These are phyloP conservation scores for Megalops atlanticus DNA, from an alignment of 2,113 vertebrate species.

Conservation along the genomic window DNA sequence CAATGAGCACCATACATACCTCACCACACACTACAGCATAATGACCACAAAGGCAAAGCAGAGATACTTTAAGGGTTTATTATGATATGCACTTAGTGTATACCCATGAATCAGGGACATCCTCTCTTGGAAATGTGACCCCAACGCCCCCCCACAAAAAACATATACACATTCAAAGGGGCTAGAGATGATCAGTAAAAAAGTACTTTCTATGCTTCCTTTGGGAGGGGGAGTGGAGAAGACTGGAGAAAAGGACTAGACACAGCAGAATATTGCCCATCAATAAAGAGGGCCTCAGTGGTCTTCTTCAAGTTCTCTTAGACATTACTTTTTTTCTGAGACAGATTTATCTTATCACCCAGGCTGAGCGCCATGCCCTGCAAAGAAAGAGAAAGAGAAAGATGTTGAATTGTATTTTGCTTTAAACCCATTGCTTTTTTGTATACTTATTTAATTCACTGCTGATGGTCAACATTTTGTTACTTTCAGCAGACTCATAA, in stretches of 20 bases:
- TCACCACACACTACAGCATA: not conserved
- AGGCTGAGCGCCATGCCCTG: constrained; percentile 98
- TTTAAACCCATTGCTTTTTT: too few species aligned
- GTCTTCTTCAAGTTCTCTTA: constrained; percentile 60
- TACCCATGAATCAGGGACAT: too few species aligned
- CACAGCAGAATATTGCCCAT: constrained; percentile 41
- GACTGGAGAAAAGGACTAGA: constrained; percentile 15
- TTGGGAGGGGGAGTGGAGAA: constrained; percentile 41
- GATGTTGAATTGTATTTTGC: not conserved
- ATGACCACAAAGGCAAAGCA: not conserved
- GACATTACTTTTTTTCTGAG: constrained; percentile 88
- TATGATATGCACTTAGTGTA: too few species aligned
- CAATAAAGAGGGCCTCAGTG: not conserved
- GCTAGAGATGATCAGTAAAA: constrained; percentile 18
- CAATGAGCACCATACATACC: too few species aligned
- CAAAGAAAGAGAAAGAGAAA: constrained; percentile 35
- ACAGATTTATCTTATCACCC: constrained; percentile 98
- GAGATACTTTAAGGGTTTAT: too few species aligned
- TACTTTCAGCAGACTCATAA: too few species aligned
- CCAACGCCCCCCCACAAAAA: not conserved
- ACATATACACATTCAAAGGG: too few species aligned
- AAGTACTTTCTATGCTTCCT: constrained; percentile 40
- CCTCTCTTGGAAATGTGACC: too few species aligned
- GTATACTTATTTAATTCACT: too few species aligned
- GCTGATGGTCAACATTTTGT: too few species aligned